phyloP scores from a whole-genome alignment of 2,888 invertebrate species.

The Lobophora halterata region DNA sequence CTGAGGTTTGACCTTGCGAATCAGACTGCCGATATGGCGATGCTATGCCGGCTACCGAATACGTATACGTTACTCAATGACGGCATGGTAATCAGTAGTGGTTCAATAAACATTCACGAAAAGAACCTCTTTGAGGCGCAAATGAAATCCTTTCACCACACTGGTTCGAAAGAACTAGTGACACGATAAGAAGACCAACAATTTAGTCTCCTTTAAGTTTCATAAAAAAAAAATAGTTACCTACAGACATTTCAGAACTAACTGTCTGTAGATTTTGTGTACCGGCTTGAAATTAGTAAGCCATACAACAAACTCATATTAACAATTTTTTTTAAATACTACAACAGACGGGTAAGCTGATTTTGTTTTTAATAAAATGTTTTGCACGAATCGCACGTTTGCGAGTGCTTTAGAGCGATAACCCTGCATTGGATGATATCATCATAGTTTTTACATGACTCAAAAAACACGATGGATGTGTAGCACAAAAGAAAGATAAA shows the following conservation, averaged over 20 bases:
- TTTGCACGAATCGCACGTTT: not conserved
- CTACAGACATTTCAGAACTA: no score
- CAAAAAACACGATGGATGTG: slow-evolving; percentile 1
- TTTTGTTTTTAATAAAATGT: not conserved
- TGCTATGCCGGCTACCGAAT: slow-evolving; percentile 47
- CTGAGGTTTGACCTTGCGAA: slow-evolving; percentile 70
- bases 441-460: slow-evolving; percentile 20
- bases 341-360: not conserved
- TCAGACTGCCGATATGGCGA: slow-evolving; percentile 69
- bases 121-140: no score
- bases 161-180: no score
- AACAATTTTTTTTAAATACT: no score
- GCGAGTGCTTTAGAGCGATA: slow-evolving; percentile 30
- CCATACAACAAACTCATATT: no score
- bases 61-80: slow-evolving; percentile 33
- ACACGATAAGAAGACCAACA: no score
- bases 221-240: no score
- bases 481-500: no score
- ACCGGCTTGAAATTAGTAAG: no score
- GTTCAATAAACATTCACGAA: not conserved
- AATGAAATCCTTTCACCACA: no score
- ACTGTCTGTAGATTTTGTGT: no score
- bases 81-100: not conserved
- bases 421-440: slow-evolving; percentile 39
- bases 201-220: no score